A percentile compares a stretch with the other conserved stretches of the same genome.
These are phyloP conservation scores for Thymelicus sylvestris DNA, from an alignment of 2,888 invertebrate species.

Conservation along the genomic window DNA sequence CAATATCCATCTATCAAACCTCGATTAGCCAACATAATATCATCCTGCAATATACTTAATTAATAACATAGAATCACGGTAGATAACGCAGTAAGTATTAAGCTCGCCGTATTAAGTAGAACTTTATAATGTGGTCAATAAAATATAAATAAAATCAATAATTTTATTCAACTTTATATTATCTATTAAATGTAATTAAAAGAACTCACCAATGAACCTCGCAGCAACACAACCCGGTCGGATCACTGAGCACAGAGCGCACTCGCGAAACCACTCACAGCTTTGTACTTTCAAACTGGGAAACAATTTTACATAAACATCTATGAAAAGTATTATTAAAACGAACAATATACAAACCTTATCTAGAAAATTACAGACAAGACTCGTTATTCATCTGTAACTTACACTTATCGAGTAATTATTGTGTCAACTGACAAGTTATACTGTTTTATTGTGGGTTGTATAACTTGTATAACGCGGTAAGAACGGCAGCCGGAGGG, in stretches of 20 bases:
- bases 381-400: not conserved
- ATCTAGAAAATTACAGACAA: slow-evolving; percentile 5
- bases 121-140: no score
- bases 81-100: no score
- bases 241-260: slow-evolving; percentile 14
- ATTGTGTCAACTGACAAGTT: slow-evolving; percentile 27
- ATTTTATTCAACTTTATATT: no score
- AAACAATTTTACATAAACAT: slow-evolving; percentile 6
- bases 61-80: no score
- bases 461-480: slow-evolving; percentile 33
- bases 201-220: slow-evolving; percentile 19
- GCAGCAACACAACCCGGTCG: slow-evolving; percentile 24
- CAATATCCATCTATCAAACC: no score
- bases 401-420: slow-evolving; percentile 12
- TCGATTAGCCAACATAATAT: no score
- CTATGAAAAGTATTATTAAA: slow-evolving; percentile 3
- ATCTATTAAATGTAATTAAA: no score
- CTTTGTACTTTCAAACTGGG: slow-evolving; percentile 37
- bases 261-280: slow-evolving; percentile 23
- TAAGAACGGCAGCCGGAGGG: not conserved
- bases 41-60: no score
- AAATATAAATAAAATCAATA: no score
- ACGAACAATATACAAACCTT: not conserved
- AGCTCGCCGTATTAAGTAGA: no score
- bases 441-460: slow-evolving; percentile 16